These are phyloP conservation scores for Lasioglossum albipes DNA, from an alignment of 1,140 invertebrate genomes.

Conservation along the genomic window DNA sequence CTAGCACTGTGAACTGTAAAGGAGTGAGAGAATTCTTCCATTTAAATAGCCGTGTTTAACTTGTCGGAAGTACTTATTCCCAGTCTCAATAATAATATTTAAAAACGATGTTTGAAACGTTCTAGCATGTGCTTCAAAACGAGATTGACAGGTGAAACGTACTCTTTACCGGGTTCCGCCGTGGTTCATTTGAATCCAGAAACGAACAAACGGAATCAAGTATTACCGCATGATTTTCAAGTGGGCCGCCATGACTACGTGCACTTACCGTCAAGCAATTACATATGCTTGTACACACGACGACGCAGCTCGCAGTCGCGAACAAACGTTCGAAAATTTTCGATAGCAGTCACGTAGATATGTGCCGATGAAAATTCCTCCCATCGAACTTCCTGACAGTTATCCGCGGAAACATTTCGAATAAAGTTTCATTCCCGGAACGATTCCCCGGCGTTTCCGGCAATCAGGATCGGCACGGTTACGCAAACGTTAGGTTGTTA, in stretches of 20 bases:
- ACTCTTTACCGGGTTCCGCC: too few species aligned
- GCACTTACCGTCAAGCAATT: conserved; percentile 13
- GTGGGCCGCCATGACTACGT: not conserved
- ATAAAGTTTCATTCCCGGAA: conserved; percentile 6
- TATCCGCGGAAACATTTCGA: conserved; percentile 1
- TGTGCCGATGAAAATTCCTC: conserved; percentile 18
- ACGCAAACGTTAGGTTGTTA: not conserved
- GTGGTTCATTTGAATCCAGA: too few species aligned
- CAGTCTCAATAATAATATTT: too few species aligned
- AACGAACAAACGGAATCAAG: not conserved
- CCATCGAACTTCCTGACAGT: conserved; percentile 10
- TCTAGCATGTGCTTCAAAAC: too few species aligned
- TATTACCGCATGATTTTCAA: not conserved
- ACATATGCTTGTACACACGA: conserved; percentile 23
- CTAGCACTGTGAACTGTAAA: too few species aligned
- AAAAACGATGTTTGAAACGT: too few species aligned
- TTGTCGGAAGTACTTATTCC: too few species aligned
- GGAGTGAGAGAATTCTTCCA: too few species aligned
- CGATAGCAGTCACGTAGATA: conserved; percentile 11
- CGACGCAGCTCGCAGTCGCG: conserved; percentile 6
- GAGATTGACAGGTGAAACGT: too few species aligned
- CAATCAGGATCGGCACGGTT: not conserved
- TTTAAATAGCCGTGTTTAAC: too few species aligned
- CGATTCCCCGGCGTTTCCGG: not conserved
- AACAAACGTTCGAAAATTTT: conserved; percentile 33